Evolutionary conservation across 1,140 invertebrate genomes (phyloP), one percentile per base, ranked within the genome.

Genomic region (Drosophila santomea): DNA sequence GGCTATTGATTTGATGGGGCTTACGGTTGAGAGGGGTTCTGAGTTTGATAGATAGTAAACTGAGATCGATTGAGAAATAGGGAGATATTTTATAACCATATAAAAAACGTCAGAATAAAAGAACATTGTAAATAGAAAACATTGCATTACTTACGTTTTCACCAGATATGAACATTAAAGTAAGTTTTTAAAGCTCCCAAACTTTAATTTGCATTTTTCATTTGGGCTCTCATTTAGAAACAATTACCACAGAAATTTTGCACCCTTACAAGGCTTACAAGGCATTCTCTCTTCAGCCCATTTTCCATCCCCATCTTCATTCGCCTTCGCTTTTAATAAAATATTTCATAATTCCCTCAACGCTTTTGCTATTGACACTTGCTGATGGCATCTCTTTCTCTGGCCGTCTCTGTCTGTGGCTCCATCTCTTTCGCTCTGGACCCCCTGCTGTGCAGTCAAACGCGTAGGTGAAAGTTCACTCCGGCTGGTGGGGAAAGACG

Each of bases 341-440:
- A 86, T 88, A 86, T 86, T 86, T 86, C 83, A 86, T 86, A 88
- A 86, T 83, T 86, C 83, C 83, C 77, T 71, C 84, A 57, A 20
- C 84, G 75, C 59, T 83, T 84, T 89, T 88, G 83, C 84, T 83
- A 88, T 88, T 88, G 83, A 89, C 84, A 88, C 83, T 83, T 83
- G 69, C 83, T 80, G 80, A 88, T 77, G 76, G 71, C 76, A 84
- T 75, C 80, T 81, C 66, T 32, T 35, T 68, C 54, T 43, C 47
- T 36, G 35, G 43, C 63, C 60, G 50, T 45, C 44, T 32, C 38
- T 36, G 39, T 38, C 35, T 39, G 20, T 10, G 36, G 43, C 15
- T n/a, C 36, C n/a, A 20, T 38, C 64, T 58, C 44, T 60, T 25
- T 56, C 56, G 15, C 43, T 38, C 48, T n/a, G 20, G 8, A 39